Evolutionary conservation across 1,140 invertebrate genomes (phyloP).

Genomic region (Lordiphosa mommai): DNA sequence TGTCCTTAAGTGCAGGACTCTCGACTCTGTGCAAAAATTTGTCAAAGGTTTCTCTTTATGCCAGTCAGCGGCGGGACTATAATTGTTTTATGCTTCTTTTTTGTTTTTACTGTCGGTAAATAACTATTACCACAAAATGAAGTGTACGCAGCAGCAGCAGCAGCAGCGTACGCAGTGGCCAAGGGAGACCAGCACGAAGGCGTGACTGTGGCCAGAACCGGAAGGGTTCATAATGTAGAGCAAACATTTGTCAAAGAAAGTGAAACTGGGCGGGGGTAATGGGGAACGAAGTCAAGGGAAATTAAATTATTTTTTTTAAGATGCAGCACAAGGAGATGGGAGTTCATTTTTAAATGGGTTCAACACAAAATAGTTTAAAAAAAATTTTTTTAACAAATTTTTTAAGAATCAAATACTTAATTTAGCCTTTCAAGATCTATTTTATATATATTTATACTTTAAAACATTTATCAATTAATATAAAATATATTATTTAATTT

Average conservation of each 20-base stretch:
- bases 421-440: too few relatives aligned
- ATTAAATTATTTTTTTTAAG: too few relatives aligned
- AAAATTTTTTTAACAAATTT: too few relatives aligned
- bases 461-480: too few relatives aligned
- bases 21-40: slow-evolving; percentile 40
- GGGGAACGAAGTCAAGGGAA: neutral
- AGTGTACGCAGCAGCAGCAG: slow-evolving; percentile 30
- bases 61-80: slow-evolving; percentile 61
- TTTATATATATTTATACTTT: too few relatives aligned
- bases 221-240: slow-evolving; percentile 6
- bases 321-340: too few relatives aligned
- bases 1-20: slow-evolving; percentile 35
- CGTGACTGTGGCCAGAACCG: slow-evolving; percentile 12
- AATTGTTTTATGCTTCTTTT: slow-evolving; percentile 69
- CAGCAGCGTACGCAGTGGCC: neutral
- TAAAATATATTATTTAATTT: too few relatives aligned
- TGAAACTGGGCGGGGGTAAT: neutral
- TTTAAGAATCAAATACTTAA: too few relatives aligned
- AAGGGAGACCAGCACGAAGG: slow-evolving; percentile 17
- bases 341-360: too few relatives aligned
- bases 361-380: too few relatives aligned
- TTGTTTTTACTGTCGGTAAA: slow-evolving; percentile 60
- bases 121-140: slow-evolving; percentile 63
- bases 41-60: slow-evolving; percentile 70
- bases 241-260: neutral